Conservation (phyloP, 2,797 vertebrate genomes). For the Sitta carolinensis region DNA sequence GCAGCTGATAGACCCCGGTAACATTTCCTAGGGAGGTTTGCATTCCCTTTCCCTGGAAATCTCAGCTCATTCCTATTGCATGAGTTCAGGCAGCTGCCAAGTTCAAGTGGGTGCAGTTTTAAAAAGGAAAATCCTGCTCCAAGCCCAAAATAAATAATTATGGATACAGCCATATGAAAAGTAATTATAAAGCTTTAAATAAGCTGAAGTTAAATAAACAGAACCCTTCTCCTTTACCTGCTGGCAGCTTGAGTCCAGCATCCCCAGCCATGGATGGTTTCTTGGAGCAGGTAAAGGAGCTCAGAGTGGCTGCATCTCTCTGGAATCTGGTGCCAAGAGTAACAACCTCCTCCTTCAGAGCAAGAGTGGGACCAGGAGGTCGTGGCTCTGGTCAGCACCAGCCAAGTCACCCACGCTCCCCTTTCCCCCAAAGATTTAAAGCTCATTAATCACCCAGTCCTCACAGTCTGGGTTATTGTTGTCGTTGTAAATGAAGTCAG, state of each 20-base stretch:
- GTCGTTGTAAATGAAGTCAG: neutral
- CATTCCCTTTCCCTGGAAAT: conserved; percentile 31
- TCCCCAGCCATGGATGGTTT: neutral
- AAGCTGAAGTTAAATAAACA: neutral
- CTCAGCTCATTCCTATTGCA: conserved; percentile 29
- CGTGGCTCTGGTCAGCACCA: neutral
- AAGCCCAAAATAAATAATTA: conserved; percentile 45
- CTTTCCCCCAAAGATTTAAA: neutral
- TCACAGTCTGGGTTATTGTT: neutral
- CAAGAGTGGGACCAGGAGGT: neutral
- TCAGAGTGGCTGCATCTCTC: neutral
- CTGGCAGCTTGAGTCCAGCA: neutral
- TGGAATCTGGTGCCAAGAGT: neutral
- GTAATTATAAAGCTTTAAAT: neutral
- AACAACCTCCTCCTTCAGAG: neutral
- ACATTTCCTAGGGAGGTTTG: neutral
- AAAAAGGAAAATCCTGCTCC: conserved; percentile 31
- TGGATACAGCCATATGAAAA: neutral
- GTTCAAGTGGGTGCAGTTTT: conserved; percentile 4
- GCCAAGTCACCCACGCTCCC: neutral
- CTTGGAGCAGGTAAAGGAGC: neutral
- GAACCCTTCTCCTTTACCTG: neutral
- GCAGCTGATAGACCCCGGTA: neutral
- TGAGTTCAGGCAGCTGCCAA: neutral
- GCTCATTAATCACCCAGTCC: neutral